Conservation (phyloP, 2,113 vertebrate species). For the Rhea pennata region DNA sequence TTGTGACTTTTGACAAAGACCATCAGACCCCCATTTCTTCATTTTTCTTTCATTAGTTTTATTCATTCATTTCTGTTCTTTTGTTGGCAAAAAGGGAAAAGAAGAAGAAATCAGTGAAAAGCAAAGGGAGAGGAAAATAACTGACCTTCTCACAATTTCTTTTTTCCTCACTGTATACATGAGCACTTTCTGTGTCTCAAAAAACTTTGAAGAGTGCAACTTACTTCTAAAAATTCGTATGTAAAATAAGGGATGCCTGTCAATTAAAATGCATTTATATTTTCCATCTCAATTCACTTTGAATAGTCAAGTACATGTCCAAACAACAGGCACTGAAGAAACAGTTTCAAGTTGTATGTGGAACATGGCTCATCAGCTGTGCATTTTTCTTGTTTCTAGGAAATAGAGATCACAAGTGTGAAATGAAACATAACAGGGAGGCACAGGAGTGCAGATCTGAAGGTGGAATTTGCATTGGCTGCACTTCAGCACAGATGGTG, state of each 20-base stretch:
- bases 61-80: background rate
- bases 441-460: conserved; percentile 29
- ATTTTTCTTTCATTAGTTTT: background rate
- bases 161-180: background rate
- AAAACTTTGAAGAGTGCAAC: background rate
- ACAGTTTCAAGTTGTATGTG: background rate
- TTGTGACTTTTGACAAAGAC: background rate
- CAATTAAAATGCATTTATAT: background rate
- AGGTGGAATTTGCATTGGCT: conserved; percentile 49
- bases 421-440: conserved; percentile 60
- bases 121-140: background rate
- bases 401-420: conserved; percentile 48
- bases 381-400: conserved; percentile 54
- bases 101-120: background rate
- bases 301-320: background rate
- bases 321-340: background rate
- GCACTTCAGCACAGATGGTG: conserved; percentile 28
- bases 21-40: background rate
- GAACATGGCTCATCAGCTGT: conserved; percentile 4
- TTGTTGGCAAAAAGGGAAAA: background rate
- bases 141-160: background rate
- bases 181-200: background rate
- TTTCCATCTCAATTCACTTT: background rate
- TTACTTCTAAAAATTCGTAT: background rate
- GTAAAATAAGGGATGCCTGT: background rate